Conservation (phyloP, 2,888 invertebrate species). For the Syrphus vitripennis region DNA sequence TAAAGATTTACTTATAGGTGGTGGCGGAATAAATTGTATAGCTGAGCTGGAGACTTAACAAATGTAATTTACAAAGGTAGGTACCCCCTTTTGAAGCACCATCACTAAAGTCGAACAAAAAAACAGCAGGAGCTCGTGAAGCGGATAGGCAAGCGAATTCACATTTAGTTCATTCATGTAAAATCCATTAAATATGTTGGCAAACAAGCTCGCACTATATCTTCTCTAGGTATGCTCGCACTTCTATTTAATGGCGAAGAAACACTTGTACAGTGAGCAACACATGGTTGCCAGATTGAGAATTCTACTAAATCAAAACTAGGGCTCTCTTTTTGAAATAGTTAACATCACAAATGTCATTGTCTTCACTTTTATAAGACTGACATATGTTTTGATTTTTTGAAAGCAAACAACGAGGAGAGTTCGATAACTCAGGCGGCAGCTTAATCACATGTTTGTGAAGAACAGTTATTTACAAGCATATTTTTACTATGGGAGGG, state of each 20-base stretch:
- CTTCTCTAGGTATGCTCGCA: background rate
- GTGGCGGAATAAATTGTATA: constrained; percentile 26
- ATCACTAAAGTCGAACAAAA: constrained; percentile 1
- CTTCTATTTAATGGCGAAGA: background rate
- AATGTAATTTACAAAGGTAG: constrained; percentile 26
- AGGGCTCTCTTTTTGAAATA: no score
- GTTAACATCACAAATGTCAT: no score
- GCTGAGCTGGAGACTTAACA: constrained; percentile 15
- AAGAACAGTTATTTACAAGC: no score
- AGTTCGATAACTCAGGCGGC: no score
- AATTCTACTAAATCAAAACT: background rate
- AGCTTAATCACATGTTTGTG: no score
- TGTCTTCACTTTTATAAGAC: no score
- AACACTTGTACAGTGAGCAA: background rate
- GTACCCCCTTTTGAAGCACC: background rate
- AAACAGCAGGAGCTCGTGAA: background rate
- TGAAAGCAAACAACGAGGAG: no score
- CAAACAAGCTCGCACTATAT: constrained; percentile 11
- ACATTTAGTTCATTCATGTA: constrained; percentile 64
- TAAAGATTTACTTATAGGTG: background rate
- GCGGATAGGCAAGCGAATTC: constrained; percentile 17
- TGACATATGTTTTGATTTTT: no score
- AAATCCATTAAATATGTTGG: constrained; percentile 60
- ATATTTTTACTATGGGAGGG: no score
- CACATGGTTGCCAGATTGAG: background rate